phyloP scores from a whole-genome alignment of 2,113 vertebrate genomes.

The Mola mola region DNA sequence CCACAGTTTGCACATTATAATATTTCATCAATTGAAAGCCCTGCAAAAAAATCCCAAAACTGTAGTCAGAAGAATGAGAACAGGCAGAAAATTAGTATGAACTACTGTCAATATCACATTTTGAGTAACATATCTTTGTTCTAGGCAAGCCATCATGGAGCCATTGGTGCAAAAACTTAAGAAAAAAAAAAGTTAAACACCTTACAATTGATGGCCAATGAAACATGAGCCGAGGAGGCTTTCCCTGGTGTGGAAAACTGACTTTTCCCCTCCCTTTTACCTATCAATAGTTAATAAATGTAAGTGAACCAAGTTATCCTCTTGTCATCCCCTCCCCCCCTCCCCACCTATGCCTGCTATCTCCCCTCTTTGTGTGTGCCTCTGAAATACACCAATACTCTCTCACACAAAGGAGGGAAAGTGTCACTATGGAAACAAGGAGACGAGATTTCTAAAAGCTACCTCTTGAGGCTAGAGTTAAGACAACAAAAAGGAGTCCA shows the following conservation, averaged over 20 bases:
- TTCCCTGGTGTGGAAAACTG: constrained; percentile 45
- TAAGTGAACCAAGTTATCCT: constrained; percentile 74
- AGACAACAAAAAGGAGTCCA: constrained; percentile 82
- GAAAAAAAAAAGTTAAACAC: constrained; percentile 56
- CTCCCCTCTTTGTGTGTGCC: constrained; percentile 64
- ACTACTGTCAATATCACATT: constrained; percentile 29
- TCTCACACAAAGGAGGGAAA: constrained; percentile 79
- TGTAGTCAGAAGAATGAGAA: neutral
- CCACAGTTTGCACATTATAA: constrained; percentile 10
- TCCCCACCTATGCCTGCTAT: constrained; percentile 47
- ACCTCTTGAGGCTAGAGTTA: constrained; percentile 82
- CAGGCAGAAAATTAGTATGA: neutral
- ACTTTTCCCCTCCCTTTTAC: constrained; percentile 38
- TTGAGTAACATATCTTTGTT: constrained; percentile 38
- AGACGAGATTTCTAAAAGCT: constrained; percentile 84
- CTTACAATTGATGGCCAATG: constrained; percentile 32
- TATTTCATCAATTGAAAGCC: constrained; percentile 34
- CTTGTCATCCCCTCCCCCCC: constrained; percentile 57
- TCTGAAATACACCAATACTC: constrained; percentile 68
- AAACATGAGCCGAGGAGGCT: constrained; percentile 42
- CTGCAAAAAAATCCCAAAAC: constrained; percentile 9
- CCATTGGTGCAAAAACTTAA: too few relatives aligned
- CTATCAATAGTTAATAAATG: constrained; percentile 73
- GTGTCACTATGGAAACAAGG: constrained; percentile 88
- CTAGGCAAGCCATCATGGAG: constrained; percentile 31